These are phyloP conservation scores for Anguilla megastoma DNA, from an alignment of 2,797 vertebrate species.

Conservation along the genomic window DNA sequence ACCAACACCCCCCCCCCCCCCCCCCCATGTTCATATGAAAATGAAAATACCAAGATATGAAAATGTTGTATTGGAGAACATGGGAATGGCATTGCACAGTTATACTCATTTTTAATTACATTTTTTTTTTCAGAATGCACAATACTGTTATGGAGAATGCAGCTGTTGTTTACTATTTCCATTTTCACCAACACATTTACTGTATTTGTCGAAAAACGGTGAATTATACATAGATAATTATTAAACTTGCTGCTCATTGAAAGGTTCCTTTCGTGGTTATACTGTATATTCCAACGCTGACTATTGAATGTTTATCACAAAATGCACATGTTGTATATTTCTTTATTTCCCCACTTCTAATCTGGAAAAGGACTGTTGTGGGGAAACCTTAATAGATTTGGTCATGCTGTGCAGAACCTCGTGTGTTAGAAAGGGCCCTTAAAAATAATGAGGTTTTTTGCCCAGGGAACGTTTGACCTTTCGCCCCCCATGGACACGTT, in stretches of 20 bases:
- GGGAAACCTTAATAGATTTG: neutral
- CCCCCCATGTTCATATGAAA: neutral
- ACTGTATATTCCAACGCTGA: neutral
- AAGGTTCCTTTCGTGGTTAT: neutral
- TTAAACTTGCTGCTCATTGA: neutral
- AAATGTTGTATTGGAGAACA: neutral
- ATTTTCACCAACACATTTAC: neutral
- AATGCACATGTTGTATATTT: neutral
- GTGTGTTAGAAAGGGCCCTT: neutral
- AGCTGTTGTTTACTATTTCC: neutral
- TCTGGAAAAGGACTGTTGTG: neutral
- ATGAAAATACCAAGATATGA: neutral
- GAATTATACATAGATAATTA: neutral
- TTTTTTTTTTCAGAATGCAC: neutral
- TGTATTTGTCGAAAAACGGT: neutral
- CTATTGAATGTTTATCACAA: neutral
- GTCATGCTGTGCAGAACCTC: neutral
- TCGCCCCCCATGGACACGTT: neutral
- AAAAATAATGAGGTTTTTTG: slow-evolving; percentile 9
- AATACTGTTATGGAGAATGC: neutral
- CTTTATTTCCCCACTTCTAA: neutral
- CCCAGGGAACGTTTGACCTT: neutral
- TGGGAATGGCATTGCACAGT: neutral
- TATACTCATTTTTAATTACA: neutral
- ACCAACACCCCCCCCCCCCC: no score